Evolutionary conservation across 1,140 invertebrate species (phyloP), one percentile per base, ranked within the genome.

Genomic region (Drosophila takahashii): DNA sequence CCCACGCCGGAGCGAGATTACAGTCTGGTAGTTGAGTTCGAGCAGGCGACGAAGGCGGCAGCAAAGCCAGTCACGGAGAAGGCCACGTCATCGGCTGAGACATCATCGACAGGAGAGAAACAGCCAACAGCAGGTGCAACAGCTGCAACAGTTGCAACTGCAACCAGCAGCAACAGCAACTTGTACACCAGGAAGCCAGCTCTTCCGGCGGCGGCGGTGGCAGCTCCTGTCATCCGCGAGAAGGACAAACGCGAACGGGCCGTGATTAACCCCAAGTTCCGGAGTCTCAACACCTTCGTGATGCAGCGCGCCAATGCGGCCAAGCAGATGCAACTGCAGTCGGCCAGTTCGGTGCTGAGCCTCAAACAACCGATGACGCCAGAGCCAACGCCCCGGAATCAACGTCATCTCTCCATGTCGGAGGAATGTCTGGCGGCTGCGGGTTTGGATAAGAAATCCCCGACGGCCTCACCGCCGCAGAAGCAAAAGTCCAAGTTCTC

Each of bases 401-500:
- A 93, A 94, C 79, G 93, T 74, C 95, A 94, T 59, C 93, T 96
- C 56, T 96, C 95, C 0, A 71, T 96, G 52, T 96, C 96, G 1
- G 95, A 95, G 61, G 95, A 96, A 73, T 96, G 95, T 86, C 83
- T 96, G 42, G 53, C 81, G 4, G 78, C 81, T 0, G 80, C 80
- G 10, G 73, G 95, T 94, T 26, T 77, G 10, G 37, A 47, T 44
- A 92, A 91, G 41, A 92, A 92, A 29, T 73, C 76, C 0, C 48
- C 81, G 0, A 72, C 65, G 1, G 59, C 80, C 4, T 83, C 81
- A 94, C 96, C 60, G 95, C 83, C 83, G 5, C 84, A 87, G 95
- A 92, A 95, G 94, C 50, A 95, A 95, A 93, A 95, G 91, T 77
- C 94, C 1, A 95, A 95, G 66, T 97, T 97, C 79, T 97, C 96